Conservation (phyloP, 2,797 vertebrate species). For the Sphaeramia orbicularis region DNA sequence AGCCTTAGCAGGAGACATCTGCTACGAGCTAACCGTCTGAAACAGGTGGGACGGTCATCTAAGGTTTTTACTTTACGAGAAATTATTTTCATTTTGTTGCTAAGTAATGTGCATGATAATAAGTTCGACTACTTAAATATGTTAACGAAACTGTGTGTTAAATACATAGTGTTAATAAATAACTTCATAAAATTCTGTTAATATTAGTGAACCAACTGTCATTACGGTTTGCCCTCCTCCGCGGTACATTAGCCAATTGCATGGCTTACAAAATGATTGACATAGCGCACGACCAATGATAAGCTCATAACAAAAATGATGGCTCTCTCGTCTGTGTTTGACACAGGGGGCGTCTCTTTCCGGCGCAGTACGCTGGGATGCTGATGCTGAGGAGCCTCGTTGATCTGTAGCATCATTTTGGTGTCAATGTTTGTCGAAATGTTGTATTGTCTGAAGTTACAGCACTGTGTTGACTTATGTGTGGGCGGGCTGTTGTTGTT, state of each 20-base stretch:
- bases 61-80: not conserved
- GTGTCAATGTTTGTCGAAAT: conserved; percentile 70
- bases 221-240: not conserved
- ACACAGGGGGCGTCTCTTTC: conserved; percentile 71
- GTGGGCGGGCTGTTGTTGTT: conserved; percentile 77
- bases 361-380: conserved; percentile 81
- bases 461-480: conserved; percentile 78
- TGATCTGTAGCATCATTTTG: conserved; percentile 47
- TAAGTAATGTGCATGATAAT: not conserved
- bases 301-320: conserved; percentile 19
- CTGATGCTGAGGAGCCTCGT: conserved; percentile 71
- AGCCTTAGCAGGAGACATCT: conserved; percentile 39
- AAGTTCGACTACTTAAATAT: not conserved
- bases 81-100: not conserved
- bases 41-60: conserved; percentile 11
- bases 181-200: conserved; percentile 39
- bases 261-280: conserved; percentile 37
- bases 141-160: no score
- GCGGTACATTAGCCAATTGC: conserved; percentile 58
- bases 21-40: not conserved
- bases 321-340: conserved; percentile 34
- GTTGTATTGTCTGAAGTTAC: conserved; percentile 73
- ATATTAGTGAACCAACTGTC: conserved; percentile 32
- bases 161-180: conserved; percentile 8
- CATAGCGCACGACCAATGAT: conserved; percentile 63